Base-by-base conservation (phyloP, 2,113 vertebrate genomes). In the Dipodomys spectabilis region DNA sequence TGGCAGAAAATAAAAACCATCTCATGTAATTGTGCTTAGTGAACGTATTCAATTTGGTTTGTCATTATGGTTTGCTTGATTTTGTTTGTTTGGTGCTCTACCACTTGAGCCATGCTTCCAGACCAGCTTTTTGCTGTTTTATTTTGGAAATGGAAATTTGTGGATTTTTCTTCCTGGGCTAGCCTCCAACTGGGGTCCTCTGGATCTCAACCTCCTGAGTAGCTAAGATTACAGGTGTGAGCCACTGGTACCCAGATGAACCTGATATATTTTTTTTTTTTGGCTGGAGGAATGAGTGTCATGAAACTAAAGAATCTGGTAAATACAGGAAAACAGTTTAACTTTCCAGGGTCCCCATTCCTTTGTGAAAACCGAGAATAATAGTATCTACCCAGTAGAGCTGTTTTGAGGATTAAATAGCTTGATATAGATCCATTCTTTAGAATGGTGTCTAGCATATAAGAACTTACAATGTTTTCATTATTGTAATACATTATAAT, bases 301-400 rank as follows among this genome's bases (percentile, higher is more conserved):
- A 22, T 91, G 89, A 94, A 91, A 44, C 44, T 65, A 72, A 78
- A 73, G 32, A 67, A 49, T 45, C 27, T 82, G 67, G 45, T 49
- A 35, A 73, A 53, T 2, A 23, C 32, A 23, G 62, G 23, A 25
- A 68, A 53, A 23, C 30, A 25, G 20, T n/a, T 85, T 69, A 82
- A 49, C 11, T 15, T 22, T 19, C 15, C 2, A 3, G 32, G 74
- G 9, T 8, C 23, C 75, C 27, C 7, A 23, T 68, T 82, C 82
- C 67, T 71, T 93, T 69, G 20, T 85, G 69, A 82, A 45, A 25
- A 60, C 78, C 4, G 30, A 62, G 32, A 53, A 79, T 49, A 57
- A 60, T 82, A 27, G 6, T 25, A 39, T 44, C 65, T 75, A 69
- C 15, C 28, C 65, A 60, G 9, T 28, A 45, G 71, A 35, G 30